Percentiles rank a stretch among this genome's conserved stretches.
Conservation (phyloP, 2,797 vertebrate genomes). For the Harpagifer antarcticus region DNA sequence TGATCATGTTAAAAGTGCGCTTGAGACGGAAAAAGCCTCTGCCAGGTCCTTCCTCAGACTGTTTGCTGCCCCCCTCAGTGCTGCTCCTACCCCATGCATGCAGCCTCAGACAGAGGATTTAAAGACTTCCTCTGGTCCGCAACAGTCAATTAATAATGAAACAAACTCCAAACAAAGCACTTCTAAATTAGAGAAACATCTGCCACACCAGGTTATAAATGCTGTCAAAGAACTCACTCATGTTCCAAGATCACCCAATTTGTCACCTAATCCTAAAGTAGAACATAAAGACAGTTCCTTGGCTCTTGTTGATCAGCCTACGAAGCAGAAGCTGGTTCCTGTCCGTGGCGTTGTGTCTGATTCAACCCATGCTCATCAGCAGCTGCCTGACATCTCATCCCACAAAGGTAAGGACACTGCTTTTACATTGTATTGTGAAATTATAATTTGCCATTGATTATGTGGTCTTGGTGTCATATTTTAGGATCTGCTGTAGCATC, state of each 20-base stretch:
- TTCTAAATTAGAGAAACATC: not conserved
- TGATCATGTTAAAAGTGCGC: not conserved
- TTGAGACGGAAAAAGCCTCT: not conserved
- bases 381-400: not conserved
- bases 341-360: not conserved
- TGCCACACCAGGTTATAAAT: accelerated
- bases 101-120: not conserved
- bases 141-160: not conserved
- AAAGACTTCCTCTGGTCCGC: not conserved
- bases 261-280: not conserved
- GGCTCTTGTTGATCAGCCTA: not conserved
- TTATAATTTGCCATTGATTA: not conserved
- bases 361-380: conserved; percentile 1
- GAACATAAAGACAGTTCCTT: not conserved
- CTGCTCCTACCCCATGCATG: not conserved
- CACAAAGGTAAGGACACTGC: conserved; percentile 42
- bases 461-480: not conserved
- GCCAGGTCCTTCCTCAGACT: conserved; percentile 47
- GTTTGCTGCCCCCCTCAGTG: conserved; percentile 55
- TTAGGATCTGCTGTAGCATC: not conserved
- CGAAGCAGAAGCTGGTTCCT: not conserved
- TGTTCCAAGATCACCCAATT: not conserved
- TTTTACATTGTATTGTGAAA: not conserved
- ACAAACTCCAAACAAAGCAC: conserved; percentile 6
- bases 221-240: not conserved